Base-by-base conservation (phyloP, 2,113 vertebrate species). In the Ciconia stormi region DNA sequence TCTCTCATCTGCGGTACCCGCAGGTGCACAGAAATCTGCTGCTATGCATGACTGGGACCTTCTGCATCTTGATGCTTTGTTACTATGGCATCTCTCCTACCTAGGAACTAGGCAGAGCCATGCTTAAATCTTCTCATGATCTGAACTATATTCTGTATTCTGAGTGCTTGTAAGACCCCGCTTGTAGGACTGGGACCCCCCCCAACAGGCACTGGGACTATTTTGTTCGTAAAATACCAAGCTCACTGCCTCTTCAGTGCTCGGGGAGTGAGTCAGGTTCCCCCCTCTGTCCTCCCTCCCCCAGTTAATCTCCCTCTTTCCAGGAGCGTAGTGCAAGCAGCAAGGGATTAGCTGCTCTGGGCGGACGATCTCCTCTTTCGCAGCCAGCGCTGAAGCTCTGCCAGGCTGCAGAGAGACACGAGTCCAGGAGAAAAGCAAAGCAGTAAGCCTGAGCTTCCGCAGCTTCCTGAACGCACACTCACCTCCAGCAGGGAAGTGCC, bases 261-360 rank as follows among this genome's bases (percentile, higher is more conserved):
- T 26, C 15, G 27, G 13, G 11, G 7, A 80, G 10, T 12, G 14
- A 61, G 29, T 9, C 25, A 14, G 59, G 27, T 59, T 3, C 4
- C 8, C 15, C 4, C 3, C 4, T 13, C 14, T 4, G 5, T 10
- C 20, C 7, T 22, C 0, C 0, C 5, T n/a, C 10, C n/a, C 40
- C 19, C 15, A n/a, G 0, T 63, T 55, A 58, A n/a, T 25, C 11
- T 73, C 30, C 38, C n/a, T 53, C 16, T 38, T 77, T 49, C 20
- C 52, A 92, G 74, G 47, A 63, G 13, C 1, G 1, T 2, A 65
- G 34, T 46, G 56, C 49, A 80, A 67, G 10, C n/a, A 67, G 15
- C 0, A 1, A 74, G 44, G 38, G 56, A 52, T 71, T 50, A 88
- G 74, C 27, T 76, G 78, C 32, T 62, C 50, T 29, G 38, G 70